These are phyloP conservation scores for Caenorhabditis sp. DNA, from an alignment of 2,888 invertebrate species.

Conservation along the genomic window DNA sequence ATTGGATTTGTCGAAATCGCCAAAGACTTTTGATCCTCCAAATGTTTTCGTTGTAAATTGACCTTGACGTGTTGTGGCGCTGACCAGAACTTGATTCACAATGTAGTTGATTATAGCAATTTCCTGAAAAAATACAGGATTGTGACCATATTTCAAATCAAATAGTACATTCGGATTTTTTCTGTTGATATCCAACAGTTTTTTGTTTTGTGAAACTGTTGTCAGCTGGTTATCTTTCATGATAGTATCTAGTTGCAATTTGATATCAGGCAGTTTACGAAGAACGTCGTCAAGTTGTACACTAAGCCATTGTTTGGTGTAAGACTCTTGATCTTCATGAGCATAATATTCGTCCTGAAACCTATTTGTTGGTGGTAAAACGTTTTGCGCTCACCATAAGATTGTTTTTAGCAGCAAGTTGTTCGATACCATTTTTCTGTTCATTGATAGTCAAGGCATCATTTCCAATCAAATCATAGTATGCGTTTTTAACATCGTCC, in stretches of 20 bases:
- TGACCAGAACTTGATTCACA: conserved; percentile 4
- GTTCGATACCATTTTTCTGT: background rate
- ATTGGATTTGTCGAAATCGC: background rate
- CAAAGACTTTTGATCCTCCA: background rate
- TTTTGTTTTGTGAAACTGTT: conserved; percentile 1
- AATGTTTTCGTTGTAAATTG: background rate
- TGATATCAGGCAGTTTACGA: background rate
- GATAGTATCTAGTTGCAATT: background rate
- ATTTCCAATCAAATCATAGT: background rate
- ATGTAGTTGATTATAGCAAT: conserved; percentile 1
- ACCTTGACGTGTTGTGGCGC: conserved; percentile 5
- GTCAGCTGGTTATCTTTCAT: background rate
- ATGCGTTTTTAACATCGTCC: background rate
- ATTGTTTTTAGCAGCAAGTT: background rate
- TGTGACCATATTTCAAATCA: background rate
- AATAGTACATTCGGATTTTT: background rate
- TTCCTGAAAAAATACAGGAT: conserved; percentile 2
- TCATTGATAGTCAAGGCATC: background rate
- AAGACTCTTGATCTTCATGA: background rate
- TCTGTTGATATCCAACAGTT: background rate
- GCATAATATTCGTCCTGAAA: background rate
- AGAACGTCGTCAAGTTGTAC: background rate
- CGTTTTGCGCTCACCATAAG: background rate
- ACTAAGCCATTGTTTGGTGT: background rate
- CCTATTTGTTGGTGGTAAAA: background rate